A percentile compares a stretch with the other conserved stretches of the same genome.
phyloP scores from a whole-genome alignment of 2,888 invertebrate genomes.

The Diloba caeruleocephala region DNA sequence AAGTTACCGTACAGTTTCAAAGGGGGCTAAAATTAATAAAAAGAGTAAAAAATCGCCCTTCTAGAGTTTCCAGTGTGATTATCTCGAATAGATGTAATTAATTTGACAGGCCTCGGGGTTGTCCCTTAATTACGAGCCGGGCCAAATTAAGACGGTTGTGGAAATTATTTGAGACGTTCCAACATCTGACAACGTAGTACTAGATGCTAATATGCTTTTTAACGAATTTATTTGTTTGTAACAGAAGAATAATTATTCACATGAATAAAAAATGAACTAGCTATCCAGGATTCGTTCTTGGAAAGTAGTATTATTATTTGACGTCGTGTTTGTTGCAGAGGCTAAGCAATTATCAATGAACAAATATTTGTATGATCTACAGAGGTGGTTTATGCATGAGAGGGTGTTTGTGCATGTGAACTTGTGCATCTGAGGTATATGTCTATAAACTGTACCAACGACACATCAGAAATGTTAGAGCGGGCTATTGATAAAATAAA shows the following conservation, averaged over 20 bases:
- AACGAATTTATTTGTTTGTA: neutral
- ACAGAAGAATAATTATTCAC: neutral
- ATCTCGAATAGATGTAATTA: conserved; percentile 68
- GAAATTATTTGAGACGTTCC: conserved; percentile 48
- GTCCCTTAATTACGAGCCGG: conserved; percentile 63
- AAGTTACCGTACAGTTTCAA: conserved; percentile 18
- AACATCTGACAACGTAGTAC: conserved; percentile 22
- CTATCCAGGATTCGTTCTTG: no score
- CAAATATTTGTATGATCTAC: no score
- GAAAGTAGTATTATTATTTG: no score
- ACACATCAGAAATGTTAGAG: no score
- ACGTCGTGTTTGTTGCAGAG: no score
- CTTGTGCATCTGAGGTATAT: no score
- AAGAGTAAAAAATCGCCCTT: conserved; percentile 49
- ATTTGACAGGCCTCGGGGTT: conserved; percentile 59
- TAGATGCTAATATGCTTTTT: conserved; percentile 23
- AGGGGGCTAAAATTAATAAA: conserved; percentile 30
- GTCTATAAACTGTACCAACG: no score
- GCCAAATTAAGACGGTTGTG: conserved; percentile 56
- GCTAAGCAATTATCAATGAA: no score
- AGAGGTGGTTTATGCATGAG: no score
- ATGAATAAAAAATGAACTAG: no score
- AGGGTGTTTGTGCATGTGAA: no score
- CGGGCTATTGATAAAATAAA: no score
- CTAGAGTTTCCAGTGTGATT: conserved; percentile 64